These are phyloP conservation scores for Stenoptilia bipunctidactyla DNA, from an alignment of 2,888 invertebrate genomes.

Conservation along the genomic window DNA sequence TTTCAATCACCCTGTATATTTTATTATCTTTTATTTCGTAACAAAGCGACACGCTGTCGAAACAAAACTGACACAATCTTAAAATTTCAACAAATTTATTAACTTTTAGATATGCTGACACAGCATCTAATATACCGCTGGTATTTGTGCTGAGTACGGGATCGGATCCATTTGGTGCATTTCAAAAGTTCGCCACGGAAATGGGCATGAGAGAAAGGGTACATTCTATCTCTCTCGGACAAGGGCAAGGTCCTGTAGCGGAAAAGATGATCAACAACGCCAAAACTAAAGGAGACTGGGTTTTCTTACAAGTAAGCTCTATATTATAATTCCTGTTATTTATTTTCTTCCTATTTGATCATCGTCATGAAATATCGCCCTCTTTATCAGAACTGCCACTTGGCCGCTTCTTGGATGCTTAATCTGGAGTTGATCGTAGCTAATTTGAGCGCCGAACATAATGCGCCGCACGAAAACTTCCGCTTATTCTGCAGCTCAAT, in stretches of 20 bases:
- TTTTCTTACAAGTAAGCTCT: slow-evolving; percentile 81
- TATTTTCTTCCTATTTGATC: too few species aligned
- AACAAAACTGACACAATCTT: too few species aligned
- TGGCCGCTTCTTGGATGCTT: slow-evolving; percentile 95
- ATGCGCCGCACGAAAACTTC: slow-evolving; percentile 78
- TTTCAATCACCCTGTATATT: too few species aligned
- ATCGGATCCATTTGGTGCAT: slow-evolving; percentile 88
- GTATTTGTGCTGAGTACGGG: slow-evolving; percentile 91
- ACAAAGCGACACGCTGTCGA: too few species aligned
- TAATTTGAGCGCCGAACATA: slow-evolving; percentile 76
- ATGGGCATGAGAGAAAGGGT: slow-evolving; percentile 78
- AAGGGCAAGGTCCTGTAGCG: slow-evolving; percentile 91
- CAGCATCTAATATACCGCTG: slow-evolving; percentile 79
- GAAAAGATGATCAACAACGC: slow-evolving; percentile 83
- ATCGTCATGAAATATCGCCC: too few species aligned
- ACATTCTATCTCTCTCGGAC: slow-evolving; percentile 88
- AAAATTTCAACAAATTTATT: neutral
- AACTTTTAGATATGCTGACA: slow-evolving; percentile 76
- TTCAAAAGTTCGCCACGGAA: slow-evolving; percentile 84
- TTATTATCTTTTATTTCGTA: too few species aligned
- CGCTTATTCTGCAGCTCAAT: slow-evolving; percentile 90
- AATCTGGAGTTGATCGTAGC: slow-evolving; percentile 84
- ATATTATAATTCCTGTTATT: neutral
- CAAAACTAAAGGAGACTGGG: slow-evolving; percentile 84
- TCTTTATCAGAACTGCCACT: slow-evolving; percentile 90